A percentile compares a stretch with the other conserved stretches of the same genome.
phyloP scores from a whole-genome alignment of 2,888 invertebrate genomes.

The Zelleria hepariella region DNA sequence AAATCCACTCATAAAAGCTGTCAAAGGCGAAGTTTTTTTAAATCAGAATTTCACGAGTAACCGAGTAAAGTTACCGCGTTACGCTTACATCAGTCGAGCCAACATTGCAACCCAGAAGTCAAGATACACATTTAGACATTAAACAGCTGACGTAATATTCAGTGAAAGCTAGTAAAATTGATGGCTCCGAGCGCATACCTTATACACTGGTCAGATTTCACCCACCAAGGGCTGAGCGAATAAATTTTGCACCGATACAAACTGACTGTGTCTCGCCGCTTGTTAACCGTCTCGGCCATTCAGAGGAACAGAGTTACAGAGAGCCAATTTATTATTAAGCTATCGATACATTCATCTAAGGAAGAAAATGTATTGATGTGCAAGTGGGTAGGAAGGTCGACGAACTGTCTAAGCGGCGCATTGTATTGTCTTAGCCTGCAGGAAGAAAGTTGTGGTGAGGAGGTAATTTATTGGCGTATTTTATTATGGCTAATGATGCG shows the following conservation, averaged over 20 bases:
- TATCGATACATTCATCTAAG: slow-evolving; percentile 43
- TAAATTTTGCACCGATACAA: slow-evolving; percentile 21
- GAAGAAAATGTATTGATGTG: slow-evolving; percentile 26
- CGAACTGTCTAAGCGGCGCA: slow-evolving; percentile 10
- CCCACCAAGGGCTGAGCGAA: slow-evolving; percentile 40
- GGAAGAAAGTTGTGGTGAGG: background rate
- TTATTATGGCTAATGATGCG: background rate
- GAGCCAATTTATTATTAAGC: slow-evolving; percentile 54
- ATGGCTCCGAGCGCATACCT: slow-evolving; percentile 43
- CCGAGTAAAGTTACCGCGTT: too few species aligned
- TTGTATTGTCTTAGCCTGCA: slow-evolving; percentile 1
- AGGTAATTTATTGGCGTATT: background rate
- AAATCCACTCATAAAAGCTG: too few species aligned
- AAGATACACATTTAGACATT: slow-evolving; percentile 38
- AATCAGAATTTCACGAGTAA: too few species aligned
- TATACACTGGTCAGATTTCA: slow-evolving; percentile 47
- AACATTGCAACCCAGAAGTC: background rate
- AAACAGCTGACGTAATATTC: slow-evolving; percentile 36
- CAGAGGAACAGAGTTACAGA: slow-evolving; percentile 36
- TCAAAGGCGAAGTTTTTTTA: too few species aligned
- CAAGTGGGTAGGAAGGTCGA: slow-evolving; percentile 20
- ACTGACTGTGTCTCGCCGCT: slow-evolving; percentile 17
- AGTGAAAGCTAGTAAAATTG: slow-evolving; percentile 55
- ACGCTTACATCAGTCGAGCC: background rate
- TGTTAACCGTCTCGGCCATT: slow-evolving; percentile 48